A percentile compares a stretch with the other conserved stretches of the same genome.
Conservation (phyloP, 2,888 invertebrate species). For the Thera obeliscata region DNA sequence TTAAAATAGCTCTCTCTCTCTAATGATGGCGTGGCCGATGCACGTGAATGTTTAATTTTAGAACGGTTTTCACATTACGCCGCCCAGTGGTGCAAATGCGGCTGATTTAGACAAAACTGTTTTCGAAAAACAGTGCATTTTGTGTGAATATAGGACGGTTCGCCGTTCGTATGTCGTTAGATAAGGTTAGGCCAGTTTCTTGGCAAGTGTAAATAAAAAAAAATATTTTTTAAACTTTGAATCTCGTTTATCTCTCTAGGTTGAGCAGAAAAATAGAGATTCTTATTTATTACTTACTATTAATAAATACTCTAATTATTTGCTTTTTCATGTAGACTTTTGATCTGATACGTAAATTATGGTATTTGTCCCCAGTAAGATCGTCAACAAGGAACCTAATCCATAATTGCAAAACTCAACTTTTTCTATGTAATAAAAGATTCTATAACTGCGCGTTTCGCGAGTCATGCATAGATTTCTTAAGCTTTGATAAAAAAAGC, state of each 20-base stretch:
- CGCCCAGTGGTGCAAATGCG: slow-evolving; percentile 49
- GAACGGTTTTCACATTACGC: slow-evolving; percentile 49
- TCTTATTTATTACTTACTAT: slow-evolving; percentile 50
- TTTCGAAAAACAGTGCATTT: slow-evolving; percentile 47
- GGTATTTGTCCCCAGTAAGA: slow-evolving; percentile 13
- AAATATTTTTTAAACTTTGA: slow-evolving; percentile 46
- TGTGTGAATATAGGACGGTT: slow-evolving; percentile 44
- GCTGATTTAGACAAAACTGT: slow-evolving; percentile 50
- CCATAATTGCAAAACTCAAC: too few relatives aligned
- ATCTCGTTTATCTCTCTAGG: slow-evolving; percentile 47
- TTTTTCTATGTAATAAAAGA: too few relatives aligned
- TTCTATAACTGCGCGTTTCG: background rate
- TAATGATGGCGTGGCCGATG: slow-evolving; percentile 42
- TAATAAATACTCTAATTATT: slow-evolving; percentile 45
- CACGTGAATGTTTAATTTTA: slow-evolving; percentile 44
- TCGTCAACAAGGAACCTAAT: slow-evolving; percentile 4
- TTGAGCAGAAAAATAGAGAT: slow-evolving; percentile 50
- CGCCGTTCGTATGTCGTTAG: slow-evolving; percentile 45
- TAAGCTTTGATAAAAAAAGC: background rate
- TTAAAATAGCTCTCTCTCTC: slow-evolving; percentile 40
- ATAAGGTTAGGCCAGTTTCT: slow-evolving; percentile 47
- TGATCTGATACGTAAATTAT: slow-evolving; percentile 10
- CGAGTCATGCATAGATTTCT: background rate
- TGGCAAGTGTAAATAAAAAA: slow-evolving; percentile 55
- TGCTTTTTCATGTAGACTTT: slow-evolving; percentile 44